Conservation (phyloP, 2,797 vertebrate species). For the Crax fasciolata region DNA sequence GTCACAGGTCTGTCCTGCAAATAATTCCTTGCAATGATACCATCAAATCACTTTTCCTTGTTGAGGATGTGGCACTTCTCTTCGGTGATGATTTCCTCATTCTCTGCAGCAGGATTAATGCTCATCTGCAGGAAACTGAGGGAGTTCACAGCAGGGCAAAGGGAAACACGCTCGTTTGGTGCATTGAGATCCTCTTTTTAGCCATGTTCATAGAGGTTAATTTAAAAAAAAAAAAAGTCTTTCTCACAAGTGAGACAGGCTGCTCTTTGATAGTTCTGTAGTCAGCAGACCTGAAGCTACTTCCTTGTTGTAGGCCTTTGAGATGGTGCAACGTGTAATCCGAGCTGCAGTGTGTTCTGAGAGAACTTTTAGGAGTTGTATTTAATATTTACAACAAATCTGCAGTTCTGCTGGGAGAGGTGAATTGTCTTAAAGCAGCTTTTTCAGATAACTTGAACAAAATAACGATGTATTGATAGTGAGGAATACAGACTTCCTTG, state of each 20-base stretch:
- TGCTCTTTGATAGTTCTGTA: not conserved
- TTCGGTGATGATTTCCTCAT: not conserved
- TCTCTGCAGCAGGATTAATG: not conserved
- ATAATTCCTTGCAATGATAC: not conserved
- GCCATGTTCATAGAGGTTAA: accelerated
- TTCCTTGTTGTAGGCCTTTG: not conserved
- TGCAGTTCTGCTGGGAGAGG: not conserved
- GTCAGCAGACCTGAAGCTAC: not conserved
- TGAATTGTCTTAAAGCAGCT: not conserved
- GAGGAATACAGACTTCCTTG: not conserved
- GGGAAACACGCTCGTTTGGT: accelerated
- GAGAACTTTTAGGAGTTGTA: not conserved
- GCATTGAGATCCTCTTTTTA: not conserved
- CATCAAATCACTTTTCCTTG: not conserved
- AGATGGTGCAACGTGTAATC: not conserved
- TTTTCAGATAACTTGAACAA: not conserved
- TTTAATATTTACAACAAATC: not conserved
- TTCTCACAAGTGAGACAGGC: not conserved
- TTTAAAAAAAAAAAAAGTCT: not conserved
- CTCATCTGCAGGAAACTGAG: not conserved
- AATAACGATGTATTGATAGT: not conserved
- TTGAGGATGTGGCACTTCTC: accelerated
- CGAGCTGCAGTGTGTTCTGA: not conserved
- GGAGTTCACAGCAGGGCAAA: not conserved
- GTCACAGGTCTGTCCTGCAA: not conserved